Conservation (phyloP, 1,140 invertebrate species). For the Brevipalpus yothersi region DNA sequence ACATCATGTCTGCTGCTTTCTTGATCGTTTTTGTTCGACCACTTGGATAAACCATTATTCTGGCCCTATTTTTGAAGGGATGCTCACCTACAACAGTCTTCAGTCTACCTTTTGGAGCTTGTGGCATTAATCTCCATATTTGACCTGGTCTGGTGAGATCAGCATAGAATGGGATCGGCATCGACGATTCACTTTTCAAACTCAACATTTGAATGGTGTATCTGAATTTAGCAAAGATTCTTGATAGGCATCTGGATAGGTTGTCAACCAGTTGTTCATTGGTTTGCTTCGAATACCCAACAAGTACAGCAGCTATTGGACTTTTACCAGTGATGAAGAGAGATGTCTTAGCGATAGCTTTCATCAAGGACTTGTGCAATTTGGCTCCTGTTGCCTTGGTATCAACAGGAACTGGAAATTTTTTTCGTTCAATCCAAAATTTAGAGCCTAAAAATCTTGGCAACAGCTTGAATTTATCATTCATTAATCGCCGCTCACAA, state of each 20-base stretch:
- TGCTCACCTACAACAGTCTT: neutral
- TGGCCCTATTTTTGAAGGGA: neutral
- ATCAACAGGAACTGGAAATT: neutral
- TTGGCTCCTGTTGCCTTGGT: neutral
- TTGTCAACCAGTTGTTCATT: neutral
- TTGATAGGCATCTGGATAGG: neutral
- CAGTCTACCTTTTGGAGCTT: neutral
- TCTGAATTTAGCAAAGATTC: neutral
- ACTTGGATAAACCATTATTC: neutral
- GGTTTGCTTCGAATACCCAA: neutral
- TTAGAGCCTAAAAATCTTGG: neutral
- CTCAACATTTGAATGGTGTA: neutral
- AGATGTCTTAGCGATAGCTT: neutral
- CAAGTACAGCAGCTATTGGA: neutral
- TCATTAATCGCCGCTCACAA: slow-evolving; percentile 14
- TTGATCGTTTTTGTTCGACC: neutral
- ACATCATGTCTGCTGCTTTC: too few relatives aligned
- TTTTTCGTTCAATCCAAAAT: neutral
- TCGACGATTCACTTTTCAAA: neutral
- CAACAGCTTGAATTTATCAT: slow-evolving; percentile 1
- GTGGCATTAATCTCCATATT: neutral
- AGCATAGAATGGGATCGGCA: neutral
- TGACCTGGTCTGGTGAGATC: neutral
- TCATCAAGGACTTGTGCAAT: neutral
- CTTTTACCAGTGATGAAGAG: neutral